These are phyloP conservation scores for Paraescarpia echinospica DNA, from an alignment of 1,140 invertebrate species.

Conservation along the genomic window DNA sequence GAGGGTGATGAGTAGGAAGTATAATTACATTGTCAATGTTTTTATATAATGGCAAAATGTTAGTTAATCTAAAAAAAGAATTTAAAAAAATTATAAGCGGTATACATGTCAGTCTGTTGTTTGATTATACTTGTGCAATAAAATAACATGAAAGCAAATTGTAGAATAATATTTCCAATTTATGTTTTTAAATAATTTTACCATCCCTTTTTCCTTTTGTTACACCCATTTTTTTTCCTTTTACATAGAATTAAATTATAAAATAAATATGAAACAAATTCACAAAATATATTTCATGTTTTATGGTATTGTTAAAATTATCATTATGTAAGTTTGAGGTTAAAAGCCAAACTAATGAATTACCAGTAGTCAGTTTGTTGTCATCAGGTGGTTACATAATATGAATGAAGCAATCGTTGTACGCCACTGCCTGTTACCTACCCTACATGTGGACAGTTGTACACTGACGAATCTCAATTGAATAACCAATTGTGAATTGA, in stretches of 20 bases:
- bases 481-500: not conserved
- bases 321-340: not conserved
- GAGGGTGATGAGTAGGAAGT: too few species aligned
- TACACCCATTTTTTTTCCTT: not conserved
- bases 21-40: too few species aligned
- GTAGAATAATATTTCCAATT: too few species aligned
- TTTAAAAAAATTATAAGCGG: too few species aligned
- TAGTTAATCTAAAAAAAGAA: too few species aligned
- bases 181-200: too few species aligned
- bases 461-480: not conserved
- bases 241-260: not conserved
- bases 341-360: not conserved
- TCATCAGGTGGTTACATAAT: not conserved
- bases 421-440: not conserved
- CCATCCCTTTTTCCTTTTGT: not conserved
- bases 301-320: not conserved
- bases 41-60: too few species aligned
- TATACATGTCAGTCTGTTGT: too few species aligned
- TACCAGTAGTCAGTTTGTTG: not conserved
- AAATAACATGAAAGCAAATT: too few species aligned
- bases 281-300: not conserved
- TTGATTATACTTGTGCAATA: too few species aligned
- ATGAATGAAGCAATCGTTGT: not conserved
- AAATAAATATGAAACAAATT: not conserved
- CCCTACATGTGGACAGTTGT: not conserved